These are phyloP conservation scores for human (Homo sapiens) DNA, from an alignment of 2,113 vertebrate species.

Conservation along the genomic window DNA sequence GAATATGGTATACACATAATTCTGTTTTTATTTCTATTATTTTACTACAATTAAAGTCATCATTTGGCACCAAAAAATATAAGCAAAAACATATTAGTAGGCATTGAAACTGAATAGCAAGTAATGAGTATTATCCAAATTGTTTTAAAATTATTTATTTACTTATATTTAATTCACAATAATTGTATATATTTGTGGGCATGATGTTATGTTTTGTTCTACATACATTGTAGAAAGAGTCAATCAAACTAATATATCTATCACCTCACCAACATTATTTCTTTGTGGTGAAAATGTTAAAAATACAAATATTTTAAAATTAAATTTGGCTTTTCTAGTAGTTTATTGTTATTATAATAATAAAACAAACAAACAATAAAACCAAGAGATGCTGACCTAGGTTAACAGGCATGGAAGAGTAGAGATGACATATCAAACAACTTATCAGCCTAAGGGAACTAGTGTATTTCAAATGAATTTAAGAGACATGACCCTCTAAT, in stretches of 20 bases:
- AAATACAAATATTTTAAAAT: neutral
- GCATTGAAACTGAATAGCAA: neutral
- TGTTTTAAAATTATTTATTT: neutral
- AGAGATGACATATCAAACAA: neutral
- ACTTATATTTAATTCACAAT: neutral
- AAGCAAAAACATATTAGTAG: neutral
- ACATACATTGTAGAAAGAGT: neutral
- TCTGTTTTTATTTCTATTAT: neutral
- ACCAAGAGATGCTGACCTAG: neutral
- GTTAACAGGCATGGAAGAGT: neutral
- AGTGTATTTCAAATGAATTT: neutral
- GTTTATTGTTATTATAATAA: neutral
- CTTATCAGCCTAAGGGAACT: neutral
- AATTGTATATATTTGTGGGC: neutral
- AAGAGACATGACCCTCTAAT: neutral
- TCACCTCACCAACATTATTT: neutral
- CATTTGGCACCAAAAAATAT: neutral
- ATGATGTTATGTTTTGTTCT: neutral
- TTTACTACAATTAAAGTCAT: neutral
- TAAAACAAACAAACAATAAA: neutral
- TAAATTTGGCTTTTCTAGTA: neutral
- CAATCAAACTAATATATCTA: neutral
- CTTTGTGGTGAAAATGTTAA: neutral
- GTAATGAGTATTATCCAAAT: neutral
- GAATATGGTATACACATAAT: neutral